phyloP scores from a whole-genome alignment of 1,140 invertebrate species.

The Leptinotarsa texana region DNA sequence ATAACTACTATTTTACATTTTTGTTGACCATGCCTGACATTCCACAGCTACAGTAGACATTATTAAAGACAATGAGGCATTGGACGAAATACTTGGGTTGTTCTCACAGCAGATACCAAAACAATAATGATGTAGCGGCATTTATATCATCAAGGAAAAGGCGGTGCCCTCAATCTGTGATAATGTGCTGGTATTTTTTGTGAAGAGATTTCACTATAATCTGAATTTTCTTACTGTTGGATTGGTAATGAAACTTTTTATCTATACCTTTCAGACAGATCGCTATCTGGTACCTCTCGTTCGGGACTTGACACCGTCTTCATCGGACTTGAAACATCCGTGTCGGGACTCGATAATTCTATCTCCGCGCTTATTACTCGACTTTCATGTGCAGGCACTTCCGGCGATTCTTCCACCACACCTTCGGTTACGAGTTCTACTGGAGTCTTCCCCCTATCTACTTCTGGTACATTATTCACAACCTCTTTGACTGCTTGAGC shows the following conservation, averaged over 20 bases:
- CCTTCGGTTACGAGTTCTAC: neutral
- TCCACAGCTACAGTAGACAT: too few species aligned
- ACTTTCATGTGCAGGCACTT: neutral
- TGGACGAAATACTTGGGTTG: too few species aligned
- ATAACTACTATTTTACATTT: too few species aligned
- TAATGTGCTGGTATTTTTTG: neutral
- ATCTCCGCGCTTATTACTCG: neutral
- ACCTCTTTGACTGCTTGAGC: conserved; percentile 56
- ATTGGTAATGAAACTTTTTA: conserved; percentile 4
- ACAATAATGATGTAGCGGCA: too few species aligned
- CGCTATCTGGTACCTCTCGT: conserved; percentile 50
- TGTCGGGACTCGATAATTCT: conserved; percentile 10
- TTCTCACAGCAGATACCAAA: too few species aligned
- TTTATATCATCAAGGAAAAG: too few species aligned
- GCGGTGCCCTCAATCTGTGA: neutral
- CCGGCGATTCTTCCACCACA: neutral
- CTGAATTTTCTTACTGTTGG: too few species aligned
- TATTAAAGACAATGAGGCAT: too few species aligned
- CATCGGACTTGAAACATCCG: conserved; percentile 10
- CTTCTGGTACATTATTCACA: conserved; percentile 46
- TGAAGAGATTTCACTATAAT: too few species aligned
- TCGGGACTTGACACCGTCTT: conserved; percentile 41
- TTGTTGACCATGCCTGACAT: too few species aligned
- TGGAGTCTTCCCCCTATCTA: conserved; percentile 25
- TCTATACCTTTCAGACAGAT: conserved; percentile 50